These are phyloP conservation scores for Enteromius unitaeniatus DNA, from an alignment of 2,797 vertebrate species.

Conservation along the genomic window DNA sequence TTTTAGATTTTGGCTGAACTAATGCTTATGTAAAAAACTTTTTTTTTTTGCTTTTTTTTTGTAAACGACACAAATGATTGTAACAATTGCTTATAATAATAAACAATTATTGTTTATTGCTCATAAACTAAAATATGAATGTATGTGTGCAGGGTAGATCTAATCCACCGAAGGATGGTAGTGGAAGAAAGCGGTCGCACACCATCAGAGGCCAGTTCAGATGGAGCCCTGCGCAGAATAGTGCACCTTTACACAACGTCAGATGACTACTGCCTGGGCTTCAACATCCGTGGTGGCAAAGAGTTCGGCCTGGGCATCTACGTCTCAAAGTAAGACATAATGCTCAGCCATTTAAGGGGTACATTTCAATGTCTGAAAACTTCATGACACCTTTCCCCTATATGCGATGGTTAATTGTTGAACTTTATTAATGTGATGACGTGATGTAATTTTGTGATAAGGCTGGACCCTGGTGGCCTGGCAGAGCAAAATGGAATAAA, in stretches of 20 bases:
- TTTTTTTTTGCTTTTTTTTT: neutral
- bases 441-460: conserved; percentile 64
- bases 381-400: neutral
- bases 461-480: conserved; percentile 92
- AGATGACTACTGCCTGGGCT: conserved; percentile 94
- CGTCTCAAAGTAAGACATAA: conserved; percentile 89
- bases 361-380: neutral
- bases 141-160: conserved; percentile 87
- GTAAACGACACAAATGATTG: conserved; percentile 17
- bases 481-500: conserved; percentile 95
- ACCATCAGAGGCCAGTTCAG: conserved; percentile 82
- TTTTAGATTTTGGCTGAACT: too few species aligned
- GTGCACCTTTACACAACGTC: conserved; percentile 96
- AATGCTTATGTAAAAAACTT: neutral
- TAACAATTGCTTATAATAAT: too few species aligned
- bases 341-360: neutral
- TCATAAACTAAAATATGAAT: neutral
- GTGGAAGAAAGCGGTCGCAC: conserved; percentile 87
- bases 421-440: conserved; percentile 11
- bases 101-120: conserved; percentile 22
- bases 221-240: conserved; percentile 84
- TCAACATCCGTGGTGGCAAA: conserved; percentile 96
- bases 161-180: conserved; percentile 90
- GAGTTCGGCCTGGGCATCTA: conserved; percentile 98
- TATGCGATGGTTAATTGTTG: neutral